These are phyloP conservation scores for Drosophila triauraria DNA, from an alignment of 1,140 invertebrate species.

Conservation along the genomic window DNA sequence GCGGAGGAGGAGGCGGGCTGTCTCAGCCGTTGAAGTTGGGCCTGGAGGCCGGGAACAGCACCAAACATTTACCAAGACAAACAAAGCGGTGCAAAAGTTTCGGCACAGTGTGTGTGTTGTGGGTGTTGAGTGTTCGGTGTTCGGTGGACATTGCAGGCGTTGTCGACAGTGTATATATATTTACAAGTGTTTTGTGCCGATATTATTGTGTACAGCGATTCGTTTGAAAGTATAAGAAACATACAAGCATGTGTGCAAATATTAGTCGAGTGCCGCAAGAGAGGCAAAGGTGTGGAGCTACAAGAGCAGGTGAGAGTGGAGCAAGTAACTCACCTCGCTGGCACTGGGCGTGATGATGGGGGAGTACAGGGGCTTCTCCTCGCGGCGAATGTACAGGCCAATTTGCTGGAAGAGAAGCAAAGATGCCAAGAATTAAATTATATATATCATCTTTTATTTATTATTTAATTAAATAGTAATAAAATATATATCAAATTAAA, in stretches of 20 bases:
- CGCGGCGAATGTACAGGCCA: constrained; percentile 71
- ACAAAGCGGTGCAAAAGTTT: constrained; percentile 68
- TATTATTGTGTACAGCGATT: constrained; percentile 60
- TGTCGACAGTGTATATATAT: constrained; percentile 55
- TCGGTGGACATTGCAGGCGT: constrained; percentile 46
- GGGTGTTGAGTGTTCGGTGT: constrained; percentile 20
- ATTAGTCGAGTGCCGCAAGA: constrained; percentile 72
- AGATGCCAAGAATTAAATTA: no score
- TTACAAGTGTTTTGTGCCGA: constrained; percentile 69
- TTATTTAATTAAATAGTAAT: no score
- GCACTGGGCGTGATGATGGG: constrained; percentile 73
- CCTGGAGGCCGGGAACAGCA: constrained; percentile 47
- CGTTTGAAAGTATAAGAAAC: constrained; percentile 80
- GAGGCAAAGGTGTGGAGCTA: constrained; percentile 28
- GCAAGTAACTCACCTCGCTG: constrained; percentile 69
- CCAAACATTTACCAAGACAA: constrained; percentile 76
- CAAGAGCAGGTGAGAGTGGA: neutral
- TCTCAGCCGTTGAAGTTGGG: constrained; percentile 65
- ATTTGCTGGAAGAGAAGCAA: constrained; percentile 64
- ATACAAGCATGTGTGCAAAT: constrained; percentile 72
- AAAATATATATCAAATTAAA: no score
- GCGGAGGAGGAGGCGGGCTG: constrained; percentile 23
- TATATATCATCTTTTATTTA: no score
- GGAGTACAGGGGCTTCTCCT: constrained; percentile 73
- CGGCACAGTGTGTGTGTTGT: neutral